phyloP scores from a whole-genome alignment of 2,113 vertebrate species.

The Halichoerus grypus region DNA sequence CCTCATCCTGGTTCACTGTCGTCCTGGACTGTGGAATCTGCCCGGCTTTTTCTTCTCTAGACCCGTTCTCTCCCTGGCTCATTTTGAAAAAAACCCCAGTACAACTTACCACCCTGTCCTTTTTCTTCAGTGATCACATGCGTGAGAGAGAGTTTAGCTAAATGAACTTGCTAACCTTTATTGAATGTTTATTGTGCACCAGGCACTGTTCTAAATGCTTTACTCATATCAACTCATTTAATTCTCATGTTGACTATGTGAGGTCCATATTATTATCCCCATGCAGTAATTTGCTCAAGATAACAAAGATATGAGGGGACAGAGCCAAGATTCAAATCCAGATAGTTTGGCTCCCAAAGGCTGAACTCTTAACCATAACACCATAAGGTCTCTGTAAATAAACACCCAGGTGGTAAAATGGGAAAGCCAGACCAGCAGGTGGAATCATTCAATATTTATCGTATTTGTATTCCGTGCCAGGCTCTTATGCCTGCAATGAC shows the following conservation, averaged over 20 bases:
- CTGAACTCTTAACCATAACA: not conserved
- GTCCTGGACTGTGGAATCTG: not conserved
- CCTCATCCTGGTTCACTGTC: not conserved
- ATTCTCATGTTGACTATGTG: not conserved
- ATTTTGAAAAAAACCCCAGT: not conserved
- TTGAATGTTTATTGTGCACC: not conserved
- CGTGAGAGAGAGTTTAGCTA: not conserved
- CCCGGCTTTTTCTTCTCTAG: not conserved
- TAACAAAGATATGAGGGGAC: not conserved
- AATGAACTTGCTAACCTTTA: not conserved
- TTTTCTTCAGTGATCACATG: not conserved
- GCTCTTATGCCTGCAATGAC: not conserved
- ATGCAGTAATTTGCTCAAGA: not conserved
- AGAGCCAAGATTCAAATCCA: not conserved
- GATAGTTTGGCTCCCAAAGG: not conserved
- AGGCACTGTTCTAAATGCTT: not conserved
- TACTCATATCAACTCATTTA: not conserved
- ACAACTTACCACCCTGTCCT: not conserved
- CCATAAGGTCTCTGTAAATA: not conserved
- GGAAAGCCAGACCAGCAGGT: not conserved
- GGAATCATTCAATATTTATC: constrained; percentile 45
- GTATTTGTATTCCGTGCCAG: not conserved
- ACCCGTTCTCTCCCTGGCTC: not conserved
- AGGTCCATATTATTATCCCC: not conserved
- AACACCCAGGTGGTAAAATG: not conserved